Percentiles rank a stretch among this genome's conserved stretches.
phyloP scores from a whole-genome alignment of 2,888 invertebrate species.

The Nebria salina region DNA sequence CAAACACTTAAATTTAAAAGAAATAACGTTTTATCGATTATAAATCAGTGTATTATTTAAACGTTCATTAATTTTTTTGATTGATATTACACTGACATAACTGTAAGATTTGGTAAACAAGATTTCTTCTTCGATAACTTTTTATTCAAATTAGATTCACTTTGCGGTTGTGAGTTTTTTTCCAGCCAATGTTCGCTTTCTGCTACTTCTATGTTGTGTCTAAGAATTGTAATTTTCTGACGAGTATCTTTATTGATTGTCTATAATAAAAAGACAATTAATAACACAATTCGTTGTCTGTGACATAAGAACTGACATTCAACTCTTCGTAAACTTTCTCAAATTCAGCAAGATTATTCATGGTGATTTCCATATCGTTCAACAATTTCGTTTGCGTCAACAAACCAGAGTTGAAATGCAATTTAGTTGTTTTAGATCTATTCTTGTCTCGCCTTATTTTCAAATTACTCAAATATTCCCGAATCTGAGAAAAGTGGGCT shows the following conservation, averaged over 20 bases:
- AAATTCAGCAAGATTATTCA: slow-evolving; percentile 56
- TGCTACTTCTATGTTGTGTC: neutral
- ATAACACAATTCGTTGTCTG: neutral
- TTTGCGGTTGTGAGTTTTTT: neutral
- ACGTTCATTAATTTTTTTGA: no score
- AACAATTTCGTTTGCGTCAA: slow-evolving; percentile 64
- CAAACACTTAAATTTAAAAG: no score
- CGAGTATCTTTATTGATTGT: slow-evolving; percentile 2
- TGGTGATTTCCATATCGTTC: slow-evolving; percentile 63
- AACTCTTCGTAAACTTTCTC: slow-evolving; percentile 8
- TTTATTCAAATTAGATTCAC: neutral
- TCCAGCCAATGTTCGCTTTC: neutral
- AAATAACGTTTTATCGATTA: no score
- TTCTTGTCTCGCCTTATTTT: slow-evolving; percentile 61
- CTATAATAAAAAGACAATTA: neutral
- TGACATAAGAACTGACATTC: neutral
- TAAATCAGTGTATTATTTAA: no score
- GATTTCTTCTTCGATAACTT: neutral
- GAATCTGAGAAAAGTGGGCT: slow-evolving; percentile 15
- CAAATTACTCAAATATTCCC: slow-evolving; percentile 59
- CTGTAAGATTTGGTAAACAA: no score
- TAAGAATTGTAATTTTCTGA: neutral
- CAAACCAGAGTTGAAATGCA: slow-evolving; percentile 64
- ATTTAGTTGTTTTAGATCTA: slow-evolving; percentile 59
- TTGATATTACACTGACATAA: no score